Base-by-base conservation (phyloP, 2,797 vertebrate species). In the Galaxias olidus region DNA sequence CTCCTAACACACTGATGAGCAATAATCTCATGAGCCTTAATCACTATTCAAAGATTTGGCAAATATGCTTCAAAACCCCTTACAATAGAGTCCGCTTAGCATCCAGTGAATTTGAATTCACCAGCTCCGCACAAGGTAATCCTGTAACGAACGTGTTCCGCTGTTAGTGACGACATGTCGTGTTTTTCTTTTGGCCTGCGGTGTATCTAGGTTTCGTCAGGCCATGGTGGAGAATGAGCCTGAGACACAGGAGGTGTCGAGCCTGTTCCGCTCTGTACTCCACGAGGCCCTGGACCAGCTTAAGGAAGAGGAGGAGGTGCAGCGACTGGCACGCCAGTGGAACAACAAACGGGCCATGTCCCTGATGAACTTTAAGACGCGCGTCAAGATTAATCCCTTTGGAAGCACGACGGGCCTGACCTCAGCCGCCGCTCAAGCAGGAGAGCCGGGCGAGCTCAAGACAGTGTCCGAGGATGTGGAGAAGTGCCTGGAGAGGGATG, bases 381-480 rank as follows among this genome's bases (percentile, higher is more conserved):
- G 95, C 5, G 88, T 95, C 72, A 94, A 93, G 87, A 97, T 99
- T 81, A 94, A 93, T 59, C 97, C 97, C 0, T 97, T 98, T 18
- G 92, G 93, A 65, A 96, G 94, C 83, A 91, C 95, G 1, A 91
- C 93, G 79, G 94, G 90, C 68, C 94, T 96, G 76, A 92, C 95
- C 71, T 89, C 95, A 0, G 78, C 91, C 14, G 89, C 84, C 3
- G 90, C 93, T 5, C 92, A 94, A 65, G 71, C 88, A 4, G 88
- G 76, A 46, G 85, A 71, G 8, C 0, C 84, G 50, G 86, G 73
- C 0, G 87, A 92, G 67, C 88, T 98, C 65, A 95, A 92, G 75
- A 98, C 97, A 8, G 93, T 98, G 78, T 97, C 96, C 0, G 95
- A 94, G 83, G 95, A 98, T 0, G 96, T 98, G 77, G 97, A 99